These are phyloP conservation scores for Augiades crinisus DNA, from an alignment of 2,888 invertebrate species.

Conservation along the genomic window DNA sequence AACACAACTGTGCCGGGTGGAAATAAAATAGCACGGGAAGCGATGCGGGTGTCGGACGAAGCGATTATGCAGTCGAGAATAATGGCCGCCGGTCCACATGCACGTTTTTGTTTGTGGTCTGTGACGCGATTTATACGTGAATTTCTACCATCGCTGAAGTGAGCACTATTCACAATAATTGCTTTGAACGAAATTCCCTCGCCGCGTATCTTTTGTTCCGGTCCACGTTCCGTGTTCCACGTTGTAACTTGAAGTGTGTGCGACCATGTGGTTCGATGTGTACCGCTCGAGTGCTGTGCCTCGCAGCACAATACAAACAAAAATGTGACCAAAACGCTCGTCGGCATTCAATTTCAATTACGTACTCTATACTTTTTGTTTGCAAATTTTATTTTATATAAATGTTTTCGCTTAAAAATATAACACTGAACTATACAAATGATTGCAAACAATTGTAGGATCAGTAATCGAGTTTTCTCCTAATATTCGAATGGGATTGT, in stretches of 20 bases:
- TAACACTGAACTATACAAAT: no score
- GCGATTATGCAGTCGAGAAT: constrained; percentile 82
- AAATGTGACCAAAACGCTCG: constrained; percentile 17
- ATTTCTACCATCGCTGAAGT: constrained; percentile 78
- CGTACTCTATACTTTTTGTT: background rate
- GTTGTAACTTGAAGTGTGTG: constrained; percentile 34
- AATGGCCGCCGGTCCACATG: constrained; percentile 80
- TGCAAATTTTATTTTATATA: background rate
- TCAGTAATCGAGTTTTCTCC: no score
- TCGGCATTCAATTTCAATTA: constrained; percentile 10
- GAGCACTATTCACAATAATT: constrained; percentile 79
- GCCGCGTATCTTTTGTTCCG: constrained; percentile 61
- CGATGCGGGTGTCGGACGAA: constrained; percentile 81
- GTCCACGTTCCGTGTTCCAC: constrained; percentile 40
- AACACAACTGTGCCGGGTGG: constrained; percentile 76
- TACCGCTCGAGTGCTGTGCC: constrained; percentile 16
- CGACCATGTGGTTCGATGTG: constrained; percentile 20
- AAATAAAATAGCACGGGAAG: constrained; percentile 79
- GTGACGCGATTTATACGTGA: constrained; percentile 80
- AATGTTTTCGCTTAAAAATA: no score
- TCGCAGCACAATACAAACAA: constrained; percentile 12
- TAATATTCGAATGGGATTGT: no score
- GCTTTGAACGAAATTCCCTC: constrained; percentile 72
- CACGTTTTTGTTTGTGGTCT: constrained; percentile 82
- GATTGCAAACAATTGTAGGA: no score